These are phyloP conservation scores for Euwallacea similis DNA, from an alignment of 1,140 invertebrate genomes.

Conservation along the genomic window DNA sequence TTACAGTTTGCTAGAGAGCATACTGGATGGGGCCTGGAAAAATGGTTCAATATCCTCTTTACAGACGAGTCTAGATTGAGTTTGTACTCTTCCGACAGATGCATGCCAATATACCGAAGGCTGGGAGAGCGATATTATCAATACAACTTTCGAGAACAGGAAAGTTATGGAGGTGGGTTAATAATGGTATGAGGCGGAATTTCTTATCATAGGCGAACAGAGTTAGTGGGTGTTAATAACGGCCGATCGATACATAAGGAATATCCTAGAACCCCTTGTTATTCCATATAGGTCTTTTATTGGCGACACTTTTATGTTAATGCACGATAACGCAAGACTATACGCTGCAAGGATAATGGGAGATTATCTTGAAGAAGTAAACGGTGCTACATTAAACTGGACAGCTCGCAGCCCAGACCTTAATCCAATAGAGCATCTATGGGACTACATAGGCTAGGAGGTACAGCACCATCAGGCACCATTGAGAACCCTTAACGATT, in stretches of 20 bases:
- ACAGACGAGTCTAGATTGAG: slow-evolving; percentile 31
- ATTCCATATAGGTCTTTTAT: slow-evolving; percentile 40
- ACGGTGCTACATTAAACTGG: too few species aligned
- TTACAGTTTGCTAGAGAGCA: slow-evolving; percentile 15
- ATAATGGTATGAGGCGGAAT: slow-evolving; percentile 50
- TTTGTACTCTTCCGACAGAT: slow-evolving; percentile 14
- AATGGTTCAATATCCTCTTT: slow-evolving; percentile 21
- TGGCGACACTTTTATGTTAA: too few species aligned
- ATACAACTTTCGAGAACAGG: slow-evolving; percentile 38
- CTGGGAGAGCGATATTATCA: slow-evolving; percentile 42
- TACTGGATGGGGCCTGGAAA: slow-evolving; percentile 10
- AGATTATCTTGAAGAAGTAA: too few species aligned
- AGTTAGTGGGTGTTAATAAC: slow-evolving; percentile 17
- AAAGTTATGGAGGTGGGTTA: slow-evolving; percentile 46
- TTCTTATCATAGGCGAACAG: slow-evolving; percentile 38
- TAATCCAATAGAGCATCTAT: too few species aligned
- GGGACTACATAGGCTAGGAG: too few species aligned
- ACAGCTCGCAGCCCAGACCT: too few species aligned
- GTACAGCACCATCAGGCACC: too few species aligned
- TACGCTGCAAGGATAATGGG: slow-evolving; percentile 43
- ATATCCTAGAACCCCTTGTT: slow-evolving; percentile 44
- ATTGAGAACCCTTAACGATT: too few species aligned
- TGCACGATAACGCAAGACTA: slow-evolving; percentile 46
- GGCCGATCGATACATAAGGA: slow-evolving; percentile 42
- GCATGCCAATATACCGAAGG: slow-evolving; percentile 42